Evolutionary conservation across 64 coral and sea anemone species (phyloP), one percentile per base, ranked within the genome.

Genomic region (Stichodactyla mertensii): DNA sequence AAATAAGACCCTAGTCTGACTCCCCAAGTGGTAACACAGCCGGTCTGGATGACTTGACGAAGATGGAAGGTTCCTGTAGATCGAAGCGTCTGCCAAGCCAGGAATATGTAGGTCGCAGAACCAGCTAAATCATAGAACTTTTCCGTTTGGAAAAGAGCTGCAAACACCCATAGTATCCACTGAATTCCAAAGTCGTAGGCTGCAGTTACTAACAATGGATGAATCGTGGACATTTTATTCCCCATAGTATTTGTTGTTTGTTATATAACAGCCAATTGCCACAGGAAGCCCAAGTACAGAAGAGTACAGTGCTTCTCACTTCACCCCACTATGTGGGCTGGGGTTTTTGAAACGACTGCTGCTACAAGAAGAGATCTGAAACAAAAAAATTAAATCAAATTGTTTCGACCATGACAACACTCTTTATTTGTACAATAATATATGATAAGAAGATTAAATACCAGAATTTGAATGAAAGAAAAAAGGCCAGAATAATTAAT

Each of bases 61-160:
- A 90, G 15, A 55, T 90, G 59, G 61, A 92, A 90, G 11, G 45
- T 82, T 24, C 90, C 66, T 14, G 24, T 57, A 82, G 87, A 91
- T 23, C 79, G 83, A 8, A 99, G 78, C 0, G 90, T 86, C 80
- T 88, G 90, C 97, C 87, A 95, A 6, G 88, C 59, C 10, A 99
- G 82, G 22, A 95, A 84, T 54, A 99, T 82, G 86, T 94, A 95
- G 1, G 97, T 99, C 14, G 88, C 91, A 6, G 90, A 95, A 2
- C 97, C 93, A 18, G 93, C 82, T 6, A 99, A 78, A 79, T 99
- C 97, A 77, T 86, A 99, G 60, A 99, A 99, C 55, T 91, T 99
- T 87, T 99, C 97, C 1, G 97, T 99, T 88, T 95, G 85, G 10
- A 95, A 77, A 19, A 89, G 15, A 16, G 86, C 71, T 6, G 97